phyloP scores from a whole-genome alignment of 2,888 invertebrate genomes.

The Caenorhabditis sp. region DNA sequence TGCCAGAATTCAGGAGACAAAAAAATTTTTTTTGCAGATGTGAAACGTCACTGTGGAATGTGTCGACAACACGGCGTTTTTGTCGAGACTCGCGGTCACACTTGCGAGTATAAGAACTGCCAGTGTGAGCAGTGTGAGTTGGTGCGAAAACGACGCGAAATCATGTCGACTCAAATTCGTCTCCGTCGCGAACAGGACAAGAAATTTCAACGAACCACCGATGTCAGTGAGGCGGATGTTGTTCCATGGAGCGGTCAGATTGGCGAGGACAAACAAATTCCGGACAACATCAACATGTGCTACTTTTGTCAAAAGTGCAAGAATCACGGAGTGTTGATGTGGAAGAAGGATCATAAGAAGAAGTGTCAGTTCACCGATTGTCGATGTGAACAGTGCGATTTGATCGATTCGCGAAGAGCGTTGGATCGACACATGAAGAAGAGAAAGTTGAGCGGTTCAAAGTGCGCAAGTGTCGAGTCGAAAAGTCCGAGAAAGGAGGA shows the following conservation, averaged over 20 bases:
- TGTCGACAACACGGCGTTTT: slow-evolving; percentile 65
- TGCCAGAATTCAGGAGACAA: background rate
- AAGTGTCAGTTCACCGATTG: slow-evolving; percentile 61
- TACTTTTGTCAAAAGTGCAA: slow-evolving; percentile 70
- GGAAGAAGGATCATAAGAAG: slow-evolving; percentile 69
- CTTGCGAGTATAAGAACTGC: slow-evolving; percentile 63
- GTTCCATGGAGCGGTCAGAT: slow-evolving; percentile 46
- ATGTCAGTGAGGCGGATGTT: slow-evolving; percentile 59
- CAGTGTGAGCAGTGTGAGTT: slow-evolving; percentile 62
- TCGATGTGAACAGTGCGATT: slow-evolving; percentile 60
- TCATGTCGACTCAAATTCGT: slow-evolving; percentile 69
- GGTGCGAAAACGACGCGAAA: slow-evolving; percentile 62
- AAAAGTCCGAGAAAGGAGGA: slow-evolving; percentile 34
- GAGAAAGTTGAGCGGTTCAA: slow-evolving; percentile 20
- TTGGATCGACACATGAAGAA: slow-evolving; percentile 65
- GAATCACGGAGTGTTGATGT: slow-evolving; percentile 65
- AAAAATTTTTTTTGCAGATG: slow-evolving; percentile 39
- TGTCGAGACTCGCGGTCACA: slow-evolving; percentile 64
- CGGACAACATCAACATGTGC: slow-evolving; percentile 48
- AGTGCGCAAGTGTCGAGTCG: background rate
- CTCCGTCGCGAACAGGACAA: slow-evolving; percentile 67
- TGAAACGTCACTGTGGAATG: slow-evolving; percentile 68
- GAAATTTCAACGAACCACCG: slow-evolving; percentile 62
- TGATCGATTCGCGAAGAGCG: slow-evolving; percentile 66
- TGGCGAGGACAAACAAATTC: slow-evolving; percentile 17